phyloP scores from a whole-genome alignment of 2,113 vertebrate species.

The Pterocles orientalis region DNA sequence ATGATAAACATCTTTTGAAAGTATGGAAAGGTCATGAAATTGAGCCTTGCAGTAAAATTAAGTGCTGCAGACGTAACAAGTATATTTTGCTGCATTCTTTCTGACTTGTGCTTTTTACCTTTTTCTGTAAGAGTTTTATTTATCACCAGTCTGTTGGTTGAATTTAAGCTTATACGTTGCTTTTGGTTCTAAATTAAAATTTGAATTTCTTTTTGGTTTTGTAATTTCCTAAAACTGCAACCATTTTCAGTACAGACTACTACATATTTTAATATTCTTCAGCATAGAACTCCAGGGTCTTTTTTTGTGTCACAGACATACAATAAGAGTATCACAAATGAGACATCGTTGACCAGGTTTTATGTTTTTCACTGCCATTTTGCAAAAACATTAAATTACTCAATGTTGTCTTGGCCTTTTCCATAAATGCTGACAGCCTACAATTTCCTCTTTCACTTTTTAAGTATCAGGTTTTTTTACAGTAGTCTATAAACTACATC shows the following conservation, averaged over 20 bases:
- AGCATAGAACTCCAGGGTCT: background rate
- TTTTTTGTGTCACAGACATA: constrained; percentile 15
- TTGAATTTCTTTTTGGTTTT: constrained; percentile 6
- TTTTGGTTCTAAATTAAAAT: constrained; percentile 18
- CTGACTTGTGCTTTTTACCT: background rate
- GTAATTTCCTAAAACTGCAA: constrained; percentile 12
- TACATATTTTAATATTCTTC: constrained; percentile 13
- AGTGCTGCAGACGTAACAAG: background rate
- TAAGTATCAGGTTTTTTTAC: constrained; percentile 73
- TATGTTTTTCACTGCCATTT: background rate
- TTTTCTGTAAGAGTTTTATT: background rate
- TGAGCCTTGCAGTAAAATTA: background rate
- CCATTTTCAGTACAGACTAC: background rate
- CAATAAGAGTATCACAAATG: constrained; percentile 24
- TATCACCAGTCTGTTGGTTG: background rate
- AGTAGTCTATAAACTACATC: constrained; percentile 78
- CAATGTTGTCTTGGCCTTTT: constrained; percentile 63
- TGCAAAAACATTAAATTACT: constrained; percentile 52
- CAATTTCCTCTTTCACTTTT: constrained; percentile 73
- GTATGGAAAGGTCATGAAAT: background rate
- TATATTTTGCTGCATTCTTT: background rate
- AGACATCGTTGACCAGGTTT: constrained; percentile 46
- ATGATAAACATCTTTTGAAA: background rate
- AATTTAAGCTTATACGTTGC: background rate
- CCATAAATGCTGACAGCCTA: constrained; percentile 70